phyloP scores from a whole-genome alignment of 1,140 invertebrate genomes.

The Camponotus floridanus region DNA sequence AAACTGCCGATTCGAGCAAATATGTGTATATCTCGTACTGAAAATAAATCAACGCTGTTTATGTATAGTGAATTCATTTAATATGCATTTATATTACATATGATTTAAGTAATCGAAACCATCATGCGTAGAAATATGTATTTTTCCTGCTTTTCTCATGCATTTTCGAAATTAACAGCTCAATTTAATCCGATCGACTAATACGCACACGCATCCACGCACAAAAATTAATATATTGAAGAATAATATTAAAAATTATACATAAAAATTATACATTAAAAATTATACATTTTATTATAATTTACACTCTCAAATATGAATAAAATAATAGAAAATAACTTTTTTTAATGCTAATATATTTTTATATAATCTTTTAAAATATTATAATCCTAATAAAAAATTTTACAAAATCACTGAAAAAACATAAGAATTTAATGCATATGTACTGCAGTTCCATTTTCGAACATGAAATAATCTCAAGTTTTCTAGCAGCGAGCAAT shows the following conservation, averaged over 20 bases:
- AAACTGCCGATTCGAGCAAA: constrained; percentile 16
- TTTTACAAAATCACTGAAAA: background rate
- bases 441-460: constrained; percentile 1
- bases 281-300: background rate
- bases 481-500: constrained; percentile 53
- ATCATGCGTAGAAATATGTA: background rate
- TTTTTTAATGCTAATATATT: background rate
- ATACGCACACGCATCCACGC: background rate
- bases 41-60: constrained; percentile 28
- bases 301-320: background rate
- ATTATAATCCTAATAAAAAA: background rate
- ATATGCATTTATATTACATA: constrained; percentile 11
- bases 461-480: constrained; percentile 57
- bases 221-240: background rate
- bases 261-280: no score
- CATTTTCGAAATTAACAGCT: constrained; percentile 19
- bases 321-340: background rate
- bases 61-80: constrained; percentile 6
- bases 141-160: background rate
- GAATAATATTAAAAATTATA: constrained; percentile 10
- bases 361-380: no score
- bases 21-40: background rate
- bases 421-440: background rate
- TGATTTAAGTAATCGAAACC: constrained; percentile 24
- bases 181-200: background rate